Base-by-base conservation (phyloP, 2,113 vertebrate species). In the Tychaedon coryphoeus region DNA sequence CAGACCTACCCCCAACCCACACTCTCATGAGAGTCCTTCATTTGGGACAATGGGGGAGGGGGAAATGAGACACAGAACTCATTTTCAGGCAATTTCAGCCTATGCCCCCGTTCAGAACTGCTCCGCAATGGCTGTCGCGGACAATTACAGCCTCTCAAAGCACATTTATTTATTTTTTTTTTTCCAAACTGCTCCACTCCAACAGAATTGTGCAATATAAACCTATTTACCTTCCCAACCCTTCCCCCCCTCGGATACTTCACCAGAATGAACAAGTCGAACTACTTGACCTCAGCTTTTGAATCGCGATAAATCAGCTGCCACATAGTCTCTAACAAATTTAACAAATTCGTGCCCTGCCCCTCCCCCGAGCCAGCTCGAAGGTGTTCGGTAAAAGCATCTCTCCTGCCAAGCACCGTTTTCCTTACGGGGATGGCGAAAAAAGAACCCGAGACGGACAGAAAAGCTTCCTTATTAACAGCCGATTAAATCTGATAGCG, bases 11-110 rank as follows among this genome's bases (percentile, higher is more conserved):
- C 93, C 90, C 94, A 95, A 1, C 84, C 84, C 95, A 84, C 82
- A 95, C 94, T 94, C 93, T 90, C 73, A 93, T 62, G 88, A 87
- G 90, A 94, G 91, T 53, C 91, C 86, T 90, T 91, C 92, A 33
- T 91, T 94, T 75, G 82, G 92, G 88, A 96, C 79, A 96, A 96
- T 86, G 94, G 90, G 93, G 95, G 94, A 83, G 71, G 95, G 80
- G 83, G 72, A 47, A 87, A 93, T 11, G 33, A 91, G 74, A 93
- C 25, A 85, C 86, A 89, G 13, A 81, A 86, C 66, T 91, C 92
- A 38, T 95, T 96, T 94, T 80, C 86, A 78, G 53, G 70, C 94
- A 40, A 92, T 94, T 75, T 61, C 19, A 83, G 54, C 24, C 67
- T 14, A n/a, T 91, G 70, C 26, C 83, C 82, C 73, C 42, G 77